These are phyloP conservation scores for Boulengerochromis microlepis DNA, from an alignment of 2,113 vertebrate species.

Conservation along the genomic window DNA sequence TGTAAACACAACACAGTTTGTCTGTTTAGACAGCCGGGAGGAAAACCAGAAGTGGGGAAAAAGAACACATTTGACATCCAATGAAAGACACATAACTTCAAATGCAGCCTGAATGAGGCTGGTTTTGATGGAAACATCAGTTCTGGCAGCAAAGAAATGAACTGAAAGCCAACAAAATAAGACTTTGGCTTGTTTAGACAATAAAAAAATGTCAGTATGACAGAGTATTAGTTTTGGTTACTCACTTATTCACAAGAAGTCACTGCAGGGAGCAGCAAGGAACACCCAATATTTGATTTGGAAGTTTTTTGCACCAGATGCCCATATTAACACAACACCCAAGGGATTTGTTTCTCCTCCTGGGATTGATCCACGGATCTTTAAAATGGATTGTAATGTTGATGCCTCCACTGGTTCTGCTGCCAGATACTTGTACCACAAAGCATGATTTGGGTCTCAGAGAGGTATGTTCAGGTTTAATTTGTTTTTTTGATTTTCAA, in stretches of 20 bases:
- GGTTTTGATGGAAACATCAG: neutral
- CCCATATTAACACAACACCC: neutral
- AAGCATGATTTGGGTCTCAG: neutral
- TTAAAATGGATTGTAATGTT: neutral
- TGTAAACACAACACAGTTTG: neutral
- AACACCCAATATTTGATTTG: neutral
- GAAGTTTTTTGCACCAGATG: neutral
- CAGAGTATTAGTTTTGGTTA: neutral
- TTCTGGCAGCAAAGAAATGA: neutral
- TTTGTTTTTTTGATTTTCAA: accelerated
- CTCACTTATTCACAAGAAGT: neutral
- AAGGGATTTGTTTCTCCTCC: neutral
- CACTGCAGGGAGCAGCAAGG: neutral
- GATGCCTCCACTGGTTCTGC: neutral
- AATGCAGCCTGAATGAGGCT: neutral
- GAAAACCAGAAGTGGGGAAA: neutral
- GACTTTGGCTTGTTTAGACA: neutral
- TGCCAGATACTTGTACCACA: neutral
- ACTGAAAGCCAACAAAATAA: neutral
- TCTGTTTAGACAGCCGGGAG: neutral
- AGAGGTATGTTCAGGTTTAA: neutral
- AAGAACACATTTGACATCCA: neutral
- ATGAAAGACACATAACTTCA: neutral
- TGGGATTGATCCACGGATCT: neutral
- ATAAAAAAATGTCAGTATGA: neutral